Base-by-base conservation (phyloP, 2,888 invertebrate genomes). In the Drosophila mimetica region DNA sequence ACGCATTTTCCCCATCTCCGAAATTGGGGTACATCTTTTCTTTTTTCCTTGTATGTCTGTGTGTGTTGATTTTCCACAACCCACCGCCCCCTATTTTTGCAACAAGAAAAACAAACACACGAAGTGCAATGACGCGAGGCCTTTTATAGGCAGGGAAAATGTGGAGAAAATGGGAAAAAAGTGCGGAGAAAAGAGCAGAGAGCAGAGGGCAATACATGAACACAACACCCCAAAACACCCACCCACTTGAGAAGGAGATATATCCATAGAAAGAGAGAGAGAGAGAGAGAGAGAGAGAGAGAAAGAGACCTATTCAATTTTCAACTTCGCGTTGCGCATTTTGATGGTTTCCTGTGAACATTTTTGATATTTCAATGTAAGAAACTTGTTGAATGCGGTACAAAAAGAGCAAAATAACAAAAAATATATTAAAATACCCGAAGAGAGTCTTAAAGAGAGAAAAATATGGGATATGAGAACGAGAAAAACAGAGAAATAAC, bases 331-430 rank as follows among this genome's bases (percentile, higher is more conserved):
- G 77, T 81, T 88, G 70, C 74, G 69, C 71, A 61, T 73, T 79
- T 78, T 89, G 77, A 87, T 89, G 90, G 75, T 89, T 88, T 78
- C 90, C 90, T 90, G 85, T 82, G 80, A 84, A 75, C 71, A 70
- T 76, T 70, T 82, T 88, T 81, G 86, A 83, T 89, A 89, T 83
- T 85, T 88, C 79, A 79, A 79, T 76, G 79, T 76, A 67, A 80
- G 79, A 66, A 79, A 90, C 89, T 89, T 89, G 89, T 89, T 89
- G 90, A 86, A 83, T 87, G 87, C 71, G 60, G 74, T 20, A 39
- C 60, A 39, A 20, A 46, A 28, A 6, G 28, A 9, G 14, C 34
- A 20, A 28, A 59, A 36, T 18, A 9, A 8, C n/a, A 36, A 25
- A 8, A 18, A 11, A 52, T 36, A 51, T 16, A 13, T 8, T 18